Evolutionary conservation across 2,888 invertebrate species (phyloP), one percentile per base, ranked within the genome.

Genomic region (Priocnemis perturbator): DNA sequence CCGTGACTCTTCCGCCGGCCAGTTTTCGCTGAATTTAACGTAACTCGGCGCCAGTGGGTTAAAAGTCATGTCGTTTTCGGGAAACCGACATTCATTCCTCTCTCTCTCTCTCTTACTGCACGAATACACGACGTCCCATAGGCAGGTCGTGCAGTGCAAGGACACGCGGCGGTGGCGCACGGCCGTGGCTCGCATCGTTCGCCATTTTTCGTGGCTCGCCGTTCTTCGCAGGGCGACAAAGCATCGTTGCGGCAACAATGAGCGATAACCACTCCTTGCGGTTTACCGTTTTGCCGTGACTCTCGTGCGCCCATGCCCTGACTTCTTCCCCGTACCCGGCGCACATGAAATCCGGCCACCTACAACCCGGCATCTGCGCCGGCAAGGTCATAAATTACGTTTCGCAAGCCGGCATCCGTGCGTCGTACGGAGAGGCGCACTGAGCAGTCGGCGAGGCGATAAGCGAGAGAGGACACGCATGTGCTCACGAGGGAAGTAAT

Each of bases 201-300:
- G 50, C 26, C 48, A 17, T 62, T 58, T 53, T 37, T 11, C 37
- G 37, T 11, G 37, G 11, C 1, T 11, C 37, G 37, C 37, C 11
- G 1, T 9, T 26, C 26, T 26, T 37, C 37, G 37, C 26, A 37
- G 37, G 20, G 63, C 69, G 63, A 55, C 71, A 60, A 62, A 67
- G 66, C 78, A 64, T 78, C 65, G 68, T 74, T 70, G 65, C 69
- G 20, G 78, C 69, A 72, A 72, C 80, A 77, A 77, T 71, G 72
- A 75, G 57, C 76, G 61, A 30, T 44, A 60, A 48, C 68, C 69
- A 55, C 72, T 75, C 70, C 57, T 68, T 53, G 56, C 30, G 61
- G 70, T 65, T 64, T 62, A 67, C 72, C 77, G 66, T 79, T 77
- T 65, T 37, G 15, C 19, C 62, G n/a, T 11, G 37, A 37, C 37